phyloP scores from a whole-genome alignment of 2,888 invertebrate genomes.

The Campoplex nolae region DNA sequence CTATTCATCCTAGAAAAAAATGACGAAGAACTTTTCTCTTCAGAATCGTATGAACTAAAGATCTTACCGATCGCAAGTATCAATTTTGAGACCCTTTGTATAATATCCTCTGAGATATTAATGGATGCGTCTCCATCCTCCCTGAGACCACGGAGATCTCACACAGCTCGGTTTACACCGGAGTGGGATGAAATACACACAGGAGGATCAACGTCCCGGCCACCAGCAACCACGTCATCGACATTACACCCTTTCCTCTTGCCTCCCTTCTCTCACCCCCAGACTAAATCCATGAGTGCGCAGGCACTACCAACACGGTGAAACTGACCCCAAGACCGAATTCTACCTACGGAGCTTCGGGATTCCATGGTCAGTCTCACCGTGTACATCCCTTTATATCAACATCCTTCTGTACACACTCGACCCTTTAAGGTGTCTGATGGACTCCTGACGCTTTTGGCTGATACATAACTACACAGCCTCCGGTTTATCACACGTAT shows the following conservation, averaged over 20 bases:
- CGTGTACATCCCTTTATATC: background rate
- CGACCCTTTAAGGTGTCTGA: conserved; percentile 15
- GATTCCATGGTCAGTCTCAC: conserved; percentile 35
- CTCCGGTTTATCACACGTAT: conserved; percentile 29
- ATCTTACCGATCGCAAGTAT: background rate
- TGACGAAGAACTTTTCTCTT: background rate
- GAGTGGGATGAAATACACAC: conserved; percentile 56
- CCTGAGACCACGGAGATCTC: conserved; percentile 36
- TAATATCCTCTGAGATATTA: conserved; percentile 78
- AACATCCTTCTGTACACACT: background rate
- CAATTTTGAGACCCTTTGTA: background rate
- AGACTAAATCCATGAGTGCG: conserved; percentile 3
- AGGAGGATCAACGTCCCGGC: conserved; percentile 49
- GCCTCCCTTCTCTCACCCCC: background rate
- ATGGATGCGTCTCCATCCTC: conserved; percentile 72
- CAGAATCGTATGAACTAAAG: background rate
- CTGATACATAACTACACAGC: background rate
- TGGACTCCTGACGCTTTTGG: conserved; percentile 27
- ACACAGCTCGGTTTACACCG: conserved; percentile 25
- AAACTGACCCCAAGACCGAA: conserved; percentile 22
- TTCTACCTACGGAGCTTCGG: background rate
- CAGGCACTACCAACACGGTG: background rate
- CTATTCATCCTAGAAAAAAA: background rate
- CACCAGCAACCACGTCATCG: conserved; percentile 30
- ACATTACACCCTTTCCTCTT: background rate